phyloP scores from a whole-genome alignment of 2,797 vertebrate genomes.

The Diplodus puntazzo region DNA sequence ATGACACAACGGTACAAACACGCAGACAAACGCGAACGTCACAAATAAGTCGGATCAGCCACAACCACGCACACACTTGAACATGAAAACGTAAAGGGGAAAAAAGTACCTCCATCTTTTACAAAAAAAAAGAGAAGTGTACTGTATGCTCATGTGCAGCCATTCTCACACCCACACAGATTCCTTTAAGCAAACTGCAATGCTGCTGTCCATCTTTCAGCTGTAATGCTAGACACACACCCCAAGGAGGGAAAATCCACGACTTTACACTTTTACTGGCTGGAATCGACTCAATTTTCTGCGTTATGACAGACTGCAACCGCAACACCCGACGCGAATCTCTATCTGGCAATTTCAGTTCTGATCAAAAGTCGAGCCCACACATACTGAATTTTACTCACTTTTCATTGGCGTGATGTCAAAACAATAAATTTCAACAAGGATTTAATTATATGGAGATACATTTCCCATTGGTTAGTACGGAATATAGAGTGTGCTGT shows the following conservation, averaged over 20 bases:
- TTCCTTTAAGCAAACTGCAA: slow-evolving; percentile 75
- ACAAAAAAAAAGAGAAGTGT: slow-evolving; percentile 28
- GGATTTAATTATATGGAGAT: slow-evolving; percentile 16
- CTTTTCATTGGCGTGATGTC: neutral
- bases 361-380: slow-evolving; percentile 21
- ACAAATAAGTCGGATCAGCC: slow-evolving; percentile 37
- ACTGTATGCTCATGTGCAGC: slow-evolving; percentile 42
- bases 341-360: slow-evolving; percentile 29
- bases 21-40: slow-evolving; percentile 52
- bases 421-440: slow-evolving; percentile 21
- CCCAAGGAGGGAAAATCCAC: slow-evolving; percentile 56
- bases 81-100: slow-evolving; percentile 15
- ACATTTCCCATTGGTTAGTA: neutral
- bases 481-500: slow-evolving; percentile 4
- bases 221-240: slow-evolving; percentile 72
- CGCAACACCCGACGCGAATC: slow-evolving; percentile 16
- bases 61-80: slow-evolving; percentile 12
- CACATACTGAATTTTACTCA: neutral
- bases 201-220: slow-evolving; percentile 67
- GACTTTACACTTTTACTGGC: slow-evolving; percentile 63
- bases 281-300: slow-evolving; percentile 49
- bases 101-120: neutral
- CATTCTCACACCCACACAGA: slow-evolving; percentile 81
- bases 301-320: slow-evolving; percentile 27
- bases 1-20: slow-evolving; percentile 67